Percentiles rank a stretch among this genome's conserved stretches.
Conservation (phyloP, 2,888 invertebrate genomes). For the Dorcus hopei region DNA sequence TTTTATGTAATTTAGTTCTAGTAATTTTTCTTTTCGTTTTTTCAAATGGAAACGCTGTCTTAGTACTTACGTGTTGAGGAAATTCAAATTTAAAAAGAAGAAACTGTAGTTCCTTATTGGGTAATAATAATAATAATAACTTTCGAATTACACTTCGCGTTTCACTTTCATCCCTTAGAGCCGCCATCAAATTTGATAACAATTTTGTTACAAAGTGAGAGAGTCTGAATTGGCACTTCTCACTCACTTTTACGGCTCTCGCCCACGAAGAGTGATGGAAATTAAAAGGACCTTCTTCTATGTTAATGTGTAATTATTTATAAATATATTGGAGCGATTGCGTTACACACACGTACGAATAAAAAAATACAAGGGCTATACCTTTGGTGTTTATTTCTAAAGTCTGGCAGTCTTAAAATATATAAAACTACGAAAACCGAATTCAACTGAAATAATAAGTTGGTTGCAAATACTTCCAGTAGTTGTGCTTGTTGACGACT, state of each 20-base stretch:
- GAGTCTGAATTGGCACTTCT: no score
- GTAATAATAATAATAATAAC: neutral
- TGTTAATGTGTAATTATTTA: no score
- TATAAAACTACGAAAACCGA: slow-evolving; percentile 11
- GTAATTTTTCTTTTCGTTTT: neutral
- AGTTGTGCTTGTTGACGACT: slow-evolving; percentile 38
- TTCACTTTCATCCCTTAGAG: no score
- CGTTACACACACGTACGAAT: neutral
- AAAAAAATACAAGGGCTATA: neutral
- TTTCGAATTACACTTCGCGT: no score
- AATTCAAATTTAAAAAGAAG: neutral
- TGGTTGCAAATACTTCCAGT: slow-evolving; percentile 60
- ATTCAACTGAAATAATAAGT: slow-evolving; percentile 55
- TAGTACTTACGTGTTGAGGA: neutral
- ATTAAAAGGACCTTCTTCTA: no score
- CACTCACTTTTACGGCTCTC: no score
- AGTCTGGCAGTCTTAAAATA: slow-evolving; percentile 12
- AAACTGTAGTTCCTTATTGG: slow-evolving; percentile 1
- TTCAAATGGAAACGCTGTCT: neutral
- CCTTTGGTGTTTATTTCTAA: slow-evolving; percentile 6
- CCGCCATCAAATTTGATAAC: no score
- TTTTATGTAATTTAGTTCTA: neutral
- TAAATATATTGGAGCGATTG: no score
- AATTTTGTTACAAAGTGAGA: no score
- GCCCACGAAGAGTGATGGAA: no score